Percentiles rank a stretch among this genome's conserved stretches.
phyloP scores from a whole-genome alignment of 2,888 invertebrate genomes.

The Lissonota sp. region DNA sequence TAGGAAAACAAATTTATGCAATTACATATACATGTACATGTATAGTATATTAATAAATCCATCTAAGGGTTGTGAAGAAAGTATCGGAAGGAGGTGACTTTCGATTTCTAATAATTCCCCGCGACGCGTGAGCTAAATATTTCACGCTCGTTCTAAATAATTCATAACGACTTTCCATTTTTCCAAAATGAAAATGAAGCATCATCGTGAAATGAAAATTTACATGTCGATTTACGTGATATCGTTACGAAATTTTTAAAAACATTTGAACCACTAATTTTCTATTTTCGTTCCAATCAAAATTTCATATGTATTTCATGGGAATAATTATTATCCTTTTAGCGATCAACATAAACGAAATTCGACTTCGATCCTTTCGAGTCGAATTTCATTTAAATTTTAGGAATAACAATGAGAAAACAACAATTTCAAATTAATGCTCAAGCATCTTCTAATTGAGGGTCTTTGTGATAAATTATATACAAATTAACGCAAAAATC shows the following conservation, averaged over 20 bases:
- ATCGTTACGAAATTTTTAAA: conserved; percentile 53
- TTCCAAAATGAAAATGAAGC: conserved; percentile 25
- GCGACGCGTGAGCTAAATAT: conserved; percentile 40
- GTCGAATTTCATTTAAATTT: too few species aligned
- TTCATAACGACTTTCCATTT: conserved; percentile 64
- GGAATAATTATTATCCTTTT: too few species aligned
- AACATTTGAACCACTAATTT: conserved; percentile 55
- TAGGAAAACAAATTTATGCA: neutral
- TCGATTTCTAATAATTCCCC: conserved; percentile 56
- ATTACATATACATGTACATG: neutral
- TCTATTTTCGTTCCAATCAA: conserved; percentile 25
- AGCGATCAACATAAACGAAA: too few species aligned
- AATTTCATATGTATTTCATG: neutral
- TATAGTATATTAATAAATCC: neutral
- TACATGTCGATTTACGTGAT: conserved; percentile 1
- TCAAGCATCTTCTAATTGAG: too few species aligned
- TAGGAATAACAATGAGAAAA: too few species aligned
- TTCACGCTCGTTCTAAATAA: conserved; percentile 59
- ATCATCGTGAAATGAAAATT: neutral
- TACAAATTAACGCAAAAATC: too few species aligned
- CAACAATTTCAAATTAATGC: too few species aligned
- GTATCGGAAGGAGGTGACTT: conserved; percentile 54
- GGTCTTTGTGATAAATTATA: too few species aligned
- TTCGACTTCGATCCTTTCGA: too few species aligned
- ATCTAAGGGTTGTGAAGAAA: conserved; percentile 61